phyloP scores from a whole-genome alignment of 2,888 invertebrate species.

The Itoplectis maculator region DNA sequence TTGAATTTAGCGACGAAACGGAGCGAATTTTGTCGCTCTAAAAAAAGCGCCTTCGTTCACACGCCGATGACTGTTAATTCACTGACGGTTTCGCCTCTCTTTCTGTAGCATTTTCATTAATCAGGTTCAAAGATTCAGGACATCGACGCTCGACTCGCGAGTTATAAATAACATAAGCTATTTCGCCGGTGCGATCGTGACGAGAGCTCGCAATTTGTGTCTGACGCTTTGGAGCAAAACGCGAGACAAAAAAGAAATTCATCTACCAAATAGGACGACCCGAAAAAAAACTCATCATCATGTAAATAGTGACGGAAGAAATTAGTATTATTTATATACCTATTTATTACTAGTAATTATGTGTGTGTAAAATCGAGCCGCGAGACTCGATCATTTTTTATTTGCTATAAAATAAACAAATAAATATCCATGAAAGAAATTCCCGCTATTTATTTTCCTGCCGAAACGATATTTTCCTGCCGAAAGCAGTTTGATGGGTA shows the following conservation, averaged over 20 bases:
- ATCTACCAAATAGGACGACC: conserved; percentile 56
- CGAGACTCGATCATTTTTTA: conserved; percentile 19
- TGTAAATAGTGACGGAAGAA: conserved; percentile 63
- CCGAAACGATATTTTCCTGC: too few species aligned
- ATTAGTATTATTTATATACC: conserved; percentile 64
- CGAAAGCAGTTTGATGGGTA: too few species aligned
- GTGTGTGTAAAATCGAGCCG: conserved; percentile 45
- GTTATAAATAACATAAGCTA: conserved; percentile 24
- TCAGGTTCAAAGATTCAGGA: conserved; percentile 8
- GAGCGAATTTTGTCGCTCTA: neutral
- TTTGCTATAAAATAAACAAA: conserved; percentile 58
- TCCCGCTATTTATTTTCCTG: too few species aligned
- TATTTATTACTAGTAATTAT: conserved; percentile 56
- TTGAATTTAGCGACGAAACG: neutral
- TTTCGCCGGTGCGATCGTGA: conserved; percentile 15
- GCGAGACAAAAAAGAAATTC: conserved; percentile 6
- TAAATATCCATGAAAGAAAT: neutral
- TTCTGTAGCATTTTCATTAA: conserved; percentile 18
- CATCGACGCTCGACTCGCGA: neutral
- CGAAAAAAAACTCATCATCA: conserved; percentile 41
- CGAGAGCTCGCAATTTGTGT: neutral
- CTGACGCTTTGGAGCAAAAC: neutral
- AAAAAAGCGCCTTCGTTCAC: neutral
- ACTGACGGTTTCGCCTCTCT: neutral
- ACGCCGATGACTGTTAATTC: neutral